Conservation (phyloP, 1,140 invertebrate genomes). For the Heliconius eleuchia region DNA sequence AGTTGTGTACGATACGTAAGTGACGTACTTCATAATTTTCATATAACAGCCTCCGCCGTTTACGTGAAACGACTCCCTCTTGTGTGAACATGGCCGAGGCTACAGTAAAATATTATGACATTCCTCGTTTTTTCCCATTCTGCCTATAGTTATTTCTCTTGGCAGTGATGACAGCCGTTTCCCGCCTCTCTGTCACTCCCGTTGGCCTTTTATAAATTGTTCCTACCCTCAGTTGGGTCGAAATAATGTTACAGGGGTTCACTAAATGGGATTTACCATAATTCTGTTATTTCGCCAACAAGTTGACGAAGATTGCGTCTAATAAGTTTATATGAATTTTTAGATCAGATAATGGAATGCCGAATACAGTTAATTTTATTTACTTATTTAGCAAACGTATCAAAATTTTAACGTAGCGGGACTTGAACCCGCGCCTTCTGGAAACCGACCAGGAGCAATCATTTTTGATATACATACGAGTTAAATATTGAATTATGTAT, state of each 20-base stretch:
- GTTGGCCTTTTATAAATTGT: conserved; percentile 71
- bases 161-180: conserved; percentile 73
- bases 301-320: conserved; percentile 41
- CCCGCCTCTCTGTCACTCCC: conserved; percentile 67
- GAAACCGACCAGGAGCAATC: no score
- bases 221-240: conserved; percentile 56
- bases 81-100: conserved; percentile 47
- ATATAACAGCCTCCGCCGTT: conserved; percentile 7
- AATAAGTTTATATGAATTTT: conserved; percentile 28
- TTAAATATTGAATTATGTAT: not conserved
- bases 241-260: conserved; percentile 64
- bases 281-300: conserved; percentile 67
- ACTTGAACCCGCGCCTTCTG: no score
- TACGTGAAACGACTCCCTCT: not conserved
- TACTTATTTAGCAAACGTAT: no score
- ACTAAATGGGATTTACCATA: conserved; percentile 70
- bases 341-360: not conserved
- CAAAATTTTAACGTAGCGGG: no score
- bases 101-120: conserved; percentile 69
- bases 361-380: not conserved
- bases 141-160: conserved; percentile 64
- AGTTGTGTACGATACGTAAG: not conserved
- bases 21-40: not conserved
- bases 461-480: not conserved
- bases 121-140: conserved; percentile 64